Base-by-base conservation (phyloP, 2,797 vertebrate genomes). In the Strix occidentalis region DNA sequence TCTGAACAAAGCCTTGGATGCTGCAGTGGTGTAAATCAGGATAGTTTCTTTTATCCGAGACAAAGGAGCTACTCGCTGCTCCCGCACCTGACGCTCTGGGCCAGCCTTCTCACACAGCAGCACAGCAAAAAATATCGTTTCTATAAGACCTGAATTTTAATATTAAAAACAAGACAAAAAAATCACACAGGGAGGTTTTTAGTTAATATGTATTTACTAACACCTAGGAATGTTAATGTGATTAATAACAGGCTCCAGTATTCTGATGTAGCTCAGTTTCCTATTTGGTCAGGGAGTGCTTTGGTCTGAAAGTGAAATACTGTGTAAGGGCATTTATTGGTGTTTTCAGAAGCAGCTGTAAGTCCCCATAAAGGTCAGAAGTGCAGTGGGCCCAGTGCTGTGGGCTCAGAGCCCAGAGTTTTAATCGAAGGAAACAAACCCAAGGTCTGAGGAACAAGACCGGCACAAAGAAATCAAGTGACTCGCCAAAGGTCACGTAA, bases 341-440 rank as follows among this genome's bases (percentile, higher is more conserved):
- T 82, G 90, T 26, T 90, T 72, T 43, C 51, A 56, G 87, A 83
- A 71, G 87, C 78, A 75, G 78, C 54, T 77, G 31, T 12, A 72
- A 46, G 70, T 84, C 87, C 84, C 71, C 82, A 83, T 82, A 53
- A 71, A 74, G 94, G 81, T 89, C 93, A 95, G 78, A 51, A 87
- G 91, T 46, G 89, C 89, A 92, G 77, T 7, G 8, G 74, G 63
- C n/a, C 69, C 77, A 31, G 75, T 0, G 46, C 85, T 65, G 83
- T 39, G 91, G 95, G 96, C 89, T 92, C 75, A 10, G 90, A 87
- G 96, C 93, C 95, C 79, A 3, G 84, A 37, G 35, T 2, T 87
- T 6, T 68, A 33, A 41, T 6, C 0, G 1, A 28, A 87, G 43
- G 29, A 63, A 68, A 50, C 56, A 58, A 93, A 75, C 39, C 28